These are phyloP conservation scores for Chinchilla lanigera DNA, from an alignment of 2,113 vertebrate genomes.

Conservation along the genomic window DNA sequence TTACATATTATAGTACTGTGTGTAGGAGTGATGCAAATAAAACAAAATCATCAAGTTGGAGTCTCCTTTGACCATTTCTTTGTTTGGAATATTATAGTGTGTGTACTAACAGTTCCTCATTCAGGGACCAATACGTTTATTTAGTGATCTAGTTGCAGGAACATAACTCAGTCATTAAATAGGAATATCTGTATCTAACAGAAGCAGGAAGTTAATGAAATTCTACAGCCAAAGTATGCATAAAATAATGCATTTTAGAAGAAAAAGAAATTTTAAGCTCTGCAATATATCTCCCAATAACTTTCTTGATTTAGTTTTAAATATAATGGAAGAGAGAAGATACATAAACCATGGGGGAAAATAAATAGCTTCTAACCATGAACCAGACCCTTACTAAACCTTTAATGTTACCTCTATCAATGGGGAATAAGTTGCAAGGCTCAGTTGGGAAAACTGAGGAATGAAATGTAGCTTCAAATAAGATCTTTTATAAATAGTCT, in stretches of 20 bases:
- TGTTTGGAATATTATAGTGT: not conserved
- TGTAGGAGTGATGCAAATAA: not conserved
- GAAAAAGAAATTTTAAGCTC: constrained; percentile 23
- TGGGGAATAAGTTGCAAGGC: not conserved
- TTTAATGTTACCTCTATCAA: not conserved
- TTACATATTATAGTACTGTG: not conserved
- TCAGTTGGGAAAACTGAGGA: not conserved
- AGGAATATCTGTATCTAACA: not conserved
- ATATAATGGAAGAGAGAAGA: constrained; percentile 30
- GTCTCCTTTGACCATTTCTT: not conserved
- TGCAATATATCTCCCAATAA: not conserved
- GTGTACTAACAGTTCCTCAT: not conserved
- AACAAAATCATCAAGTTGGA: not conserved
- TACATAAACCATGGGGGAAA: not conserved
- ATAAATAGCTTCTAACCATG: not conserved
- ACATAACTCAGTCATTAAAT: not conserved
- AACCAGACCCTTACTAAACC: not conserved
- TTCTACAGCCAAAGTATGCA: not conserved
- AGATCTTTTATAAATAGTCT: not conserved
- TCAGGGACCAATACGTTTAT: not conserved
- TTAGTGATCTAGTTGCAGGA: not conserved
- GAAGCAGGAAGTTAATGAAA: not conserved
- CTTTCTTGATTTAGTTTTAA: not conserved
- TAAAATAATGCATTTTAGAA: not conserved
- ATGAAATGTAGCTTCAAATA: constrained; percentile 38